phyloP scores from a whole-genome alignment of 2,888 invertebrate genomes.

The Scaptomyza caliginosa region DNA sequence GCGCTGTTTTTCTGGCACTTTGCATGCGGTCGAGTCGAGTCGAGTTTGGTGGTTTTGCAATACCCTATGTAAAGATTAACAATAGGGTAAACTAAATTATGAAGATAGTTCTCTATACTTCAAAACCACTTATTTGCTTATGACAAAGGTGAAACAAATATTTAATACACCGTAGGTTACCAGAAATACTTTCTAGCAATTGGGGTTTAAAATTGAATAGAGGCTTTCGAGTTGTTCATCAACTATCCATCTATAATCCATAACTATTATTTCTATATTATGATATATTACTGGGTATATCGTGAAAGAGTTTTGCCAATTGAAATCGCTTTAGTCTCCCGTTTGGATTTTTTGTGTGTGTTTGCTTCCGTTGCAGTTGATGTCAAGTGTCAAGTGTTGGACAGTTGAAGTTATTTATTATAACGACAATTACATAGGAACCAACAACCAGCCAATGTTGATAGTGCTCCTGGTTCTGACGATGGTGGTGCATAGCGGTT shows the following conservation, averaged over 20 bases:
- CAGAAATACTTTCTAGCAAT: too few species aligned
- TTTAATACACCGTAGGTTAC: too few species aligned
- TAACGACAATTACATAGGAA: conserved; percentile 76
- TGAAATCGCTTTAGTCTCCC: conserved; percentile 10
- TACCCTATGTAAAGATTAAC: conserved; percentile 11
- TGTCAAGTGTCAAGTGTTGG: conserved; percentile 82
- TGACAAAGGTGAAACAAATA: too few species aligned
- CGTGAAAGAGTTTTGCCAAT: conserved; percentile 1
- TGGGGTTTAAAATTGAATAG: too few species aligned
- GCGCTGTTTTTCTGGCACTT: conserved; percentile 74
- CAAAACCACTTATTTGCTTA: too few species aligned
- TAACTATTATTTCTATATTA: too few species aligned
- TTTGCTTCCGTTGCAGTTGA: conserved; percentile 75
- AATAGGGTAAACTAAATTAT: conserved; percentile 3
- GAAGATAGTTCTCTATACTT: too few species aligned
- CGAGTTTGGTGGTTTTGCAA: conserved; percentile 49
- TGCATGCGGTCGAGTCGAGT: conserved; percentile 65
- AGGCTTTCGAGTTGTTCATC: too few species aligned
- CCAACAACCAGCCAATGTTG: conserved; percentile 4
- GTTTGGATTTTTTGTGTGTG: conserved; percentile 37
- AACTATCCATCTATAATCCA: too few species aligned
- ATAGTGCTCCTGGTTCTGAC: conserved; percentile 8
- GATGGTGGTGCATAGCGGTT: conserved; percentile 27
- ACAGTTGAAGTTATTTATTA: conserved; percentile 82
- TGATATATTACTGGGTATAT: conserved; percentile 33